Evolutionary conservation across 2,888 invertebrate genomes (phyloP).

Genomic region (Xestobium rufovillosum): DNA sequence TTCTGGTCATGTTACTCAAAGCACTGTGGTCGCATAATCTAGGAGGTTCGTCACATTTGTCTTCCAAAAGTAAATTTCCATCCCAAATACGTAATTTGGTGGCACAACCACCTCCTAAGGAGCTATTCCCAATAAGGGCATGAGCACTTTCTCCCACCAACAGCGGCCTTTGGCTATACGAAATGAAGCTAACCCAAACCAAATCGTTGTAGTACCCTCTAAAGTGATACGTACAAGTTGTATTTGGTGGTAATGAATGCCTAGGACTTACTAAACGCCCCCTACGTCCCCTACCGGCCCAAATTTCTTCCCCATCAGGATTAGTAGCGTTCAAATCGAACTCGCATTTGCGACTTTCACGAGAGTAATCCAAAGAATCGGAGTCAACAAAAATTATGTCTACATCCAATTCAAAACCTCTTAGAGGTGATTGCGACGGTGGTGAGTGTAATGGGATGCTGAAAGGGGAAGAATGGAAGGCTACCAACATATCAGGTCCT

Average conservation of each 20-base stretch:
- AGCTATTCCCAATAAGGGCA: slow-evolving; percentile 33
- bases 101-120: slow-evolving; percentile 49
- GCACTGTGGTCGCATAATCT: slow-evolving; percentile 76
- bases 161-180: slow-evolving; percentile 73
- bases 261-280: slow-evolving; percentile 71
- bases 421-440: slow-evolving; percentile 57
- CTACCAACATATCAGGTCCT: slow-evolving; percentile 78
- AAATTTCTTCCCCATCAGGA: slow-evolving; percentile 50
- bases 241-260: slow-evolving; percentile 78
- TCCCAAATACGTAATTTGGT: slow-evolving; percentile 70
- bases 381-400: slow-evolving; percentile 83
- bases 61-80: slow-evolving; percentile 59
- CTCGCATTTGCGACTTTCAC: slow-evolving; percentile 54
- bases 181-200: slow-evolving; percentile 82
- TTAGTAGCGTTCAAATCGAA: slow-evolving; percentile 71
- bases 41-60: slow-evolving; percentile 71
- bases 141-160: slow-evolving; percentile 47
- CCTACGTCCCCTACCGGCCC: slow-evolving; percentile 56
- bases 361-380: slow-evolving; percentile 76
- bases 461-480: slow-evolving; percentile 78
- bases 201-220: slow-evolving; percentile 70
- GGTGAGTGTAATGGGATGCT: slow-evolving; percentile 68
- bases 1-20: slow-evolving; percentile 61
- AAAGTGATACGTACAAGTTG: slow-evolving; percentile 81
- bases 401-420: slow-evolving; percentile 80